Conservation (phyloP, 2,797 vertebrate species). For the Poeciliopsis infans region DNA sequence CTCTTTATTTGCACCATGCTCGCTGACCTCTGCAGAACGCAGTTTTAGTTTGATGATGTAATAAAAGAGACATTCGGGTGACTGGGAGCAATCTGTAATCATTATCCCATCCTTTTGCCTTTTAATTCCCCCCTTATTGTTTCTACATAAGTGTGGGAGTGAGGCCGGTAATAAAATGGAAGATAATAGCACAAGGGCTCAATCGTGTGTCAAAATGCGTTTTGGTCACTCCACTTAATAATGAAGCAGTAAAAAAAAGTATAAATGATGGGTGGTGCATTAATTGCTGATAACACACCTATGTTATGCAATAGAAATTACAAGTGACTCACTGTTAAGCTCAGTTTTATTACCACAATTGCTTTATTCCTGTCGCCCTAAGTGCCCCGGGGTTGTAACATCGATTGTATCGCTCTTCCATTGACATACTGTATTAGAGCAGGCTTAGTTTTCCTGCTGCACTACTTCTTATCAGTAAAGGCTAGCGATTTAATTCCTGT, state of each 20-base stretch:
- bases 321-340: slow-evolving; percentile 59
- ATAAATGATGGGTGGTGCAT: slow-evolving; percentile 43
- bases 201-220: slow-evolving; percentile 58
- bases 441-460: slow-evolving; percentile 40
- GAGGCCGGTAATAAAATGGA: slow-evolving; percentile 62
- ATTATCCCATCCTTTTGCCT: slow-evolving; percentile 49
- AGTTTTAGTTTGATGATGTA: slow-evolving; percentile 60
- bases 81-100: slow-evolving; percentile 44
- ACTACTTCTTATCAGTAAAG: slow-evolving; percentile 56
- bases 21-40: slow-evolving; percentile 47
- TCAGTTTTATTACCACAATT: slow-evolving; percentile 64
- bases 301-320: slow-evolving; percentile 61
- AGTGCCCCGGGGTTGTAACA: slow-evolving; percentile 51
- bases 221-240: slow-evolving; percentile 58
- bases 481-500: slow-evolving; percentile 14
- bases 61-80: slow-evolving; percentile 53
- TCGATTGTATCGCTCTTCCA: slow-evolving; percentile 58
- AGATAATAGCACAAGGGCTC: slow-evolving; percentile 54
- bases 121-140: slow-evolving; percentile 32
- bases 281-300: slow-evolving; percentile 56
- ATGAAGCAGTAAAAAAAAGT: slow-evolving; percentile 38
- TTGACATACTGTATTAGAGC: slow-evolving; percentile 47
- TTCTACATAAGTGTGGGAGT: slow-evolving; percentile 42
- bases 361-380: slow-evolving; percentile 51
- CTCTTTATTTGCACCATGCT: slow-evolving; percentile 30